Percentiles rank a stretch among this genome's conserved stretches.
Conservation (phyloP, 2,113 vertebrate species). For the Cnemophilus loriae region DNA sequence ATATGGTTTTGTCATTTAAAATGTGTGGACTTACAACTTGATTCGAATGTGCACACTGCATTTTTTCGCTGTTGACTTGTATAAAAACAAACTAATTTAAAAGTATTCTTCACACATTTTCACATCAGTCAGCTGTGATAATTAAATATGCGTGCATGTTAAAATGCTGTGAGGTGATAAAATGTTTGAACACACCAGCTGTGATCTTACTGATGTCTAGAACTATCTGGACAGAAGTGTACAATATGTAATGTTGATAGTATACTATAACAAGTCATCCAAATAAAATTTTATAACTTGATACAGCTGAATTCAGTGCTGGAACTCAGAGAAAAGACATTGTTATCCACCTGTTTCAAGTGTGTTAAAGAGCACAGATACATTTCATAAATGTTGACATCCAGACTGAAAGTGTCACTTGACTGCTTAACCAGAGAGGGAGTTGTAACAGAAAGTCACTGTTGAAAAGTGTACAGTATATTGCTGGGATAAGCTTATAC, state of each 20-base stretch:
- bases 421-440: neutral
- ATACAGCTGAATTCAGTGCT: neutral
- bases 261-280: neutral
- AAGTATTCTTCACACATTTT: neutral
- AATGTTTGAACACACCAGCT: neutral
- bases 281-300: neutral
- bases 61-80: neutral
- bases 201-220: neutral
- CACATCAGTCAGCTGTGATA: neutral
- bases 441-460: neutral
- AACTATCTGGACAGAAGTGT: neutral
- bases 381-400: neutral
- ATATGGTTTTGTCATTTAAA: neutral
- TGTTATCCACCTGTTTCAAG: neutral
- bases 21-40: neutral
- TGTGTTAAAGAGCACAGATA: neutral
- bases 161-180: neutral
- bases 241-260: neutral
- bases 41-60: neutral
- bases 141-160: neutral
- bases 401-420: neutral
- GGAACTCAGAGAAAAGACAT: neutral
- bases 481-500: neutral
- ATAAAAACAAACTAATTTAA: neutral
- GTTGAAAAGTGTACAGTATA: neutral